Conservation (phyloP, 2,797 vertebrate species). For the Mastacembelus armatus region DNA sequence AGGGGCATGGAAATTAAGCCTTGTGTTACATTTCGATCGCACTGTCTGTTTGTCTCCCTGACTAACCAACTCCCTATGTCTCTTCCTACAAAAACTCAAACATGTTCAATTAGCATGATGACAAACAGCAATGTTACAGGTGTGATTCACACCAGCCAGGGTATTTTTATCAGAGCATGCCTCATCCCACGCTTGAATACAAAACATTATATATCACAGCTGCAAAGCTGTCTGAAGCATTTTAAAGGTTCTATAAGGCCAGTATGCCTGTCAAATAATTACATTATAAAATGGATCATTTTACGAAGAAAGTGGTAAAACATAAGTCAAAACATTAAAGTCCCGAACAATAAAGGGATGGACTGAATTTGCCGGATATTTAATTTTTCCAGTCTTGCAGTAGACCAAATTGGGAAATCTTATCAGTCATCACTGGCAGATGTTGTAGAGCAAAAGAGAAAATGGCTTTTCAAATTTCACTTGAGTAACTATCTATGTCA, state of each 20-base stretch:
- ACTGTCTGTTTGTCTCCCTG: conserved; percentile 33
- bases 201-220: conserved; percentile 15
- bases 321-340: conserved; percentile 12
- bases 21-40: conserved; percentile 56
- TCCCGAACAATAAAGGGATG: conserved; percentile 10
- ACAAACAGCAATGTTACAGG: conserved; percentile 44
- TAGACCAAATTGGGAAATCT: conserved; percentile 61
- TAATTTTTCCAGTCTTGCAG: conserved; percentile 46
- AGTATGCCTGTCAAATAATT: conserved; percentile 5
- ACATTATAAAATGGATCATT: background rate
- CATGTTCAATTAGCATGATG: conserved; percentile 45
- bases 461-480: conserved; percentile 66
- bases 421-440: conserved; percentile 68
- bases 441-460: conserved; percentile 60
- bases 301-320: background rate
- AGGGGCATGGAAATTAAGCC: conserved; percentile 64
- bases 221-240: conserved; percentile 13
- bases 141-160: conserved; percentile 36
- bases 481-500: conserved; percentile 55
- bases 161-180: conserved; percentile 7
- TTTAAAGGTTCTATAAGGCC: conserved; percentile 2
- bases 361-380: conserved; percentile 38
- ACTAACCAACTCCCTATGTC: conserved; percentile 15
- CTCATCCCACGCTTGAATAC: background rate
- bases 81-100: conserved; percentile 17